phyloP scores from a whole-genome alignment of 2,113 vertebrate genomes.

The Boleophthalmus pectinirostris region DNA sequence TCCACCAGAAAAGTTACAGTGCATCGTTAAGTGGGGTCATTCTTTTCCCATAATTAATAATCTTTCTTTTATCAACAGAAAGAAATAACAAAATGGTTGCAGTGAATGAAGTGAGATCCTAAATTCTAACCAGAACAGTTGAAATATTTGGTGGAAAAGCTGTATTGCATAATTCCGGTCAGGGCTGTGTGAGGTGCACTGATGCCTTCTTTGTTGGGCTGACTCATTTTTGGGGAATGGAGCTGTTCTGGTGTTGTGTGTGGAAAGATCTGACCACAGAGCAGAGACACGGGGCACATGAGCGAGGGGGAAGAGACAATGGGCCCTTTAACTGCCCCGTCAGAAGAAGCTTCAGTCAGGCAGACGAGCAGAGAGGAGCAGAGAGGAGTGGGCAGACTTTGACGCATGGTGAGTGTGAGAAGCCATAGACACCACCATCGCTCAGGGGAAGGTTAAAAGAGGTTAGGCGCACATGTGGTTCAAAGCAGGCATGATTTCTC shows the following conservation, averaged over 20 bases:
- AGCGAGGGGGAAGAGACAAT: slow-evolving; percentile 64
- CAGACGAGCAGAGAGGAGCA: slow-evolving; percentile 3
- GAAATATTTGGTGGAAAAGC: slow-evolving; percentile 41
- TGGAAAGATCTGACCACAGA: slow-evolving; percentile 71
- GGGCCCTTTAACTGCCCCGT: slow-evolving; percentile 58
- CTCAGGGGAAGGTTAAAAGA: slow-evolving; percentile 27
- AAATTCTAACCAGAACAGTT: slow-evolving; percentile 17
- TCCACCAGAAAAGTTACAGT: too few relatives aligned
- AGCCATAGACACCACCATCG: slow-evolving; percentile 45
- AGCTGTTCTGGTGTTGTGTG: slow-evolving; percentile 56
- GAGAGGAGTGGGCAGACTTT: slow-evolving; percentile 41
- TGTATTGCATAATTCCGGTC: slow-evolving; percentile 56
- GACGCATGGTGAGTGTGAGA: slow-evolving; percentile 66
- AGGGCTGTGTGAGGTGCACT: slow-evolving; percentile 48
- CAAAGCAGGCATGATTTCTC: background rate
- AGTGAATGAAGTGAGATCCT: slow-evolving; percentile 14
- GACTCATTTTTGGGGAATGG: slow-evolving; percentile 74
- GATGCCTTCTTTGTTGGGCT: slow-evolving; percentile 71
- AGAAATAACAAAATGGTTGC: background rate
- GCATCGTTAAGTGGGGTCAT: background rate
- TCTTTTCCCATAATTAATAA: too few relatives aligned
- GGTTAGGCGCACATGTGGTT: background rate
- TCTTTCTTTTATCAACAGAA: background rate
- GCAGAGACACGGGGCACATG: slow-evolving; percentile 60
- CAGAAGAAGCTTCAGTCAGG: slow-evolving; percentile 44